These are phyloP conservation scores for Podiceps cristatus DNA, from an alignment of 2,113 vertebrate genomes.

Conservation along the genomic window DNA sequence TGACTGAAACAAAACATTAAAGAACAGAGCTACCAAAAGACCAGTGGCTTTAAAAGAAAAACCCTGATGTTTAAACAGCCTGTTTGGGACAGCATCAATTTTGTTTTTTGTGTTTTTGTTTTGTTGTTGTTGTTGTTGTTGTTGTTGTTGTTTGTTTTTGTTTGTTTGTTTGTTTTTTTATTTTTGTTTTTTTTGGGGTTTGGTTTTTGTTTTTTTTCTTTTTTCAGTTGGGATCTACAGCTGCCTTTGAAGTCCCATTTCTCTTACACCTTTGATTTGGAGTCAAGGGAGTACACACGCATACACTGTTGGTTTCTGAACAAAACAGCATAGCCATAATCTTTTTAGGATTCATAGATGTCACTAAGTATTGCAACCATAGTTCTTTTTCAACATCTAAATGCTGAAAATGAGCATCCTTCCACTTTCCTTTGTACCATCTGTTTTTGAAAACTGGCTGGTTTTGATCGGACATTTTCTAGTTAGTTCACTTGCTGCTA, in stretches of 20 bases:
- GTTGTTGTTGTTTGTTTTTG: too few species aligned
- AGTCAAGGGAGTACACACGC: background rate
- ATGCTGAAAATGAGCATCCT: background rate
- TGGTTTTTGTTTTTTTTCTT: background rate
- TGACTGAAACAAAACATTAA: background rate
- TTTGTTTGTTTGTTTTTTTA: too few species aligned
- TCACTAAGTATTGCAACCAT: background rate
- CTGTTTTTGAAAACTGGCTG: background rate
- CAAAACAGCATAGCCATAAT: background rate
- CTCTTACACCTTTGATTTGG: background rate
- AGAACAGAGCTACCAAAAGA: background rate
- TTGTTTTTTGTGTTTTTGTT: background rate
- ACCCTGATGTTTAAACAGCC: background rate
- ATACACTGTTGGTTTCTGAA: background rate
- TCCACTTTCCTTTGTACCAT: background rate
- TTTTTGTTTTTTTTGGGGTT: background rate
- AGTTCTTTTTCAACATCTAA: background rate
- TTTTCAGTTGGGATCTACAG: background rate
- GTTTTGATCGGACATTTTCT: background rate
- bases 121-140: too few species aligned
- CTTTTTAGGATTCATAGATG: background rate
- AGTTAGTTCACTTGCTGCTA: background rate
- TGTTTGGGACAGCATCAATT: background rate
- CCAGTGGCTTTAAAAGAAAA: background rate
- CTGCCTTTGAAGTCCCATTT: background rate